Conservation (phyloP, 2,113 vertebrate genomes). For the Hyla sarda region DNA sequence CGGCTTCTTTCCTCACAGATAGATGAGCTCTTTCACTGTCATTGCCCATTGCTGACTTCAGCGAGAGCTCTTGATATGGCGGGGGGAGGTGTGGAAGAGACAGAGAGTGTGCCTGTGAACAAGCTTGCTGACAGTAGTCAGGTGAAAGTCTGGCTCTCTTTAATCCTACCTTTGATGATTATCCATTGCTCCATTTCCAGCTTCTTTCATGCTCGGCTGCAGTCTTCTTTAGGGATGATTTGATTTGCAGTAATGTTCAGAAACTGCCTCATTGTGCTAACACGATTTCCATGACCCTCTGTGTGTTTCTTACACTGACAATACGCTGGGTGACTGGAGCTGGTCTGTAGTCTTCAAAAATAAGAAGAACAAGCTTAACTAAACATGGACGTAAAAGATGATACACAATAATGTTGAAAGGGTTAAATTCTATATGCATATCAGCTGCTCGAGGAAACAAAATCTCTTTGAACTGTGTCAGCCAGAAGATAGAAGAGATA, state of each 20-base stretch:
- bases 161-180: slow-evolving; percentile 75
- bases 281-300: slow-evolving; percentile 84
- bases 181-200: slow-evolving; percentile 62
- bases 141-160: slow-evolving; percentile 71
- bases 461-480: slow-evolving; percentile 14
- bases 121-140: slow-evolving; percentile 30
- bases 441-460: too few species aligned
- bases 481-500: too few species aligned
- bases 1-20: slow-evolving; percentile 77
- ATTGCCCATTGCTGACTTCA: slow-evolving; percentile 64
- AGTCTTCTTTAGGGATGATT: slow-evolving; percentile 84
- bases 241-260: slow-evolving; percentile 86
- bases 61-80: neutral
- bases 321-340: slow-evolving; percentile 82
- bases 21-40: slow-evolving; percentile 79
- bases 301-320: slow-evolving; percentile 81
- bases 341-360: slow-evolving; percentile 76
- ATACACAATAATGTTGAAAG: too few species aligned
- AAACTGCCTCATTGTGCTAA: slow-evolving; percentile 87
- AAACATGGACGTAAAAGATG: too few species aligned
- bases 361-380: too few species aligned
- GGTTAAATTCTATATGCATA: too few species aligned
- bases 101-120: slow-evolving; percentile 62
- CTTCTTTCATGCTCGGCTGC: slow-evolving; percentile 64
- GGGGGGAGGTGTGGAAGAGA: neutral